A percentile compares a stretch with the other conserved stretches of the same genome.
Conservation (phyloP, 2,113 vertebrate species). For the Narcine bancroftii region DNA sequence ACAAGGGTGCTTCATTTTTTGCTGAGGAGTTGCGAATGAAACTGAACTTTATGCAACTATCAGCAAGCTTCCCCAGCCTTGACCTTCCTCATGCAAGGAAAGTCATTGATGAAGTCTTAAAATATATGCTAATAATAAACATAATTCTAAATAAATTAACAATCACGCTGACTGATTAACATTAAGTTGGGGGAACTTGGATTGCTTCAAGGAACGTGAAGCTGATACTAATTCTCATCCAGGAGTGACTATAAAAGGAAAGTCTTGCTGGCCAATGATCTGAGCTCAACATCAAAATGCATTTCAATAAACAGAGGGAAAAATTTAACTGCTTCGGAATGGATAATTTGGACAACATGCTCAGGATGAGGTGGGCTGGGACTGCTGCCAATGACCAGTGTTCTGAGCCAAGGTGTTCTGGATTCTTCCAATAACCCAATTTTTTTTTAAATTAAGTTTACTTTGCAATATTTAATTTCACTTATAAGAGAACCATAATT, state of each 20-base stretch:
- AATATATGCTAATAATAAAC: too few species aligned
- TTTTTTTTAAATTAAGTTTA: background rate
- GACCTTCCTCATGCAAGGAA: too few species aligned
- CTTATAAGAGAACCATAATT: background rate
- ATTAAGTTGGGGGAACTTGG: background rate
- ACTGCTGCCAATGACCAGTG: background rate
- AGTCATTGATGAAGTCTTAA: too few species aligned
- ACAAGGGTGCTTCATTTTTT: too few species aligned
- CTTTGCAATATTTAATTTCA: background rate
- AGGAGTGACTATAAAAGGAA: background rate
- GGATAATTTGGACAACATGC: background rate
- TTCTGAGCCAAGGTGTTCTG: background rate
- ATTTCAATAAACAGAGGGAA: background rate
- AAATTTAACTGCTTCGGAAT: background rate
- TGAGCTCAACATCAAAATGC: background rate
- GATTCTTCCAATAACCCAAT: background rate
- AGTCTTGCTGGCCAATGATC: background rate
- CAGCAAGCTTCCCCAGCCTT: too few species aligned
- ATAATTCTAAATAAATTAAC: too few species aligned
- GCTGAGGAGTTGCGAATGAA: too few species aligned
- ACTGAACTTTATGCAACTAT: too few species aligned
- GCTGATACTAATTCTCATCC: background rate
- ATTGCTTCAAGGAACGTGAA: background rate
- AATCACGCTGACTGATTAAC: background rate
- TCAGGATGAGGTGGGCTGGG: background rate